Conservation (phyloP, 2,888 invertebrate genomes). For the Serrognathus titanus region DNA sequence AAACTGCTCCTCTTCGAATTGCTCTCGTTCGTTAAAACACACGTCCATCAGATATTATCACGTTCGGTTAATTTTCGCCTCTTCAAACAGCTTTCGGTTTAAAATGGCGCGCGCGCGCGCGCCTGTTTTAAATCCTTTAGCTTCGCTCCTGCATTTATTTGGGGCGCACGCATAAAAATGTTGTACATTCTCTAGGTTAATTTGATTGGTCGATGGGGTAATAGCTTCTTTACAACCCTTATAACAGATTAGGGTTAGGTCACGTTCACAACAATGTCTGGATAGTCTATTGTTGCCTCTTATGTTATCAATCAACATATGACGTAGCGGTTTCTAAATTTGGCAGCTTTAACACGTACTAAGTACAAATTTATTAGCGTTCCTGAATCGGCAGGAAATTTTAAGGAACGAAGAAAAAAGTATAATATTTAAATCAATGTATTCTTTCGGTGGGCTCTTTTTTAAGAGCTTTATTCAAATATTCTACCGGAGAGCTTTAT, state of each 20-base stretch:
- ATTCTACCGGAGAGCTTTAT: slow-evolving; percentile 34
- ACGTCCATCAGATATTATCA: too few relatives aligned
- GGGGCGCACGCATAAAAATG: slow-evolving; percentile 22
- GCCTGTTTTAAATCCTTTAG: not conserved
- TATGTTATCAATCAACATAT: slow-evolving; percentile 30
- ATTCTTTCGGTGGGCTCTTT: not conserved
- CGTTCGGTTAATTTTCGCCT: too few relatives aligned
- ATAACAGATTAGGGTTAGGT: slow-evolving; percentile 29
- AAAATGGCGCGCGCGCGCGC: slow-evolving; percentile 2
- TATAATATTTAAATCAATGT: slow-evolving; percentile 1
- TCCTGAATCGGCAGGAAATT: not conserved
- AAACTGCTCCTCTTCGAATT: slow-evolving; percentile 3
- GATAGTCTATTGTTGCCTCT: slow-evolving; percentile 19
- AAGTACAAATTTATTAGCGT: not conserved
- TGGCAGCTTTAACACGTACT: not conserved
- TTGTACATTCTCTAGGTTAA: slow-evolving; percentile 24
- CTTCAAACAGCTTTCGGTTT: not conserved
- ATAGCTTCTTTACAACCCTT: slow-evolving; percentile 22
- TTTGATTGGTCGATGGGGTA: slow-evolving; percentile 22
- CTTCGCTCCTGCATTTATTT: not conserved
- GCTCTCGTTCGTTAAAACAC: too few relatives aligned
- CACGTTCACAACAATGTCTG: slow-evolving; percentile 28
- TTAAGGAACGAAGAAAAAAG: not conserved
- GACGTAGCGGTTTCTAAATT: slow-evolving; percentile 28
- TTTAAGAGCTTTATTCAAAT: slow-evolving; percentile 34